Base-by-base conservation (phyloP, 2,797 vertebrate species). In the Eupleurogrammus muticus region DNA sequence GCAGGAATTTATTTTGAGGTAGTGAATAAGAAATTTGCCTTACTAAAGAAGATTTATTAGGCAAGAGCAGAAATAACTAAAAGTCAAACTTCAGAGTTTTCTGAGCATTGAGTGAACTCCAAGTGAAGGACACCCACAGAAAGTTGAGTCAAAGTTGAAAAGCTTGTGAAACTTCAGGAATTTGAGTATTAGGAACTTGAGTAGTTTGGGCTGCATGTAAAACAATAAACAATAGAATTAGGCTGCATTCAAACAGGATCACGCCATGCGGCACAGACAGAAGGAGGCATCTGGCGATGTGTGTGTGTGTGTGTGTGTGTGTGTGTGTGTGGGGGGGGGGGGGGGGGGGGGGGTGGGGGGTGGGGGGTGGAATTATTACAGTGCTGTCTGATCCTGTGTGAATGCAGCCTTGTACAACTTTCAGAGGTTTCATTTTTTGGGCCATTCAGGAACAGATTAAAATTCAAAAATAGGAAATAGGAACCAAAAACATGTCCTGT, bases 21-120 rank as follows among this genome's bases (percentile, higher is more conserved):
- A 21, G 6, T 9, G 34, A 56, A 21, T 35, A 17, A 3, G 49
- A 34, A 52, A 46, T 53, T 65, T 35, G 67, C 61, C 40, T 52
- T 57, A 51, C 44, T 20, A 17, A 20, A 57, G 46, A 44, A 53
- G 58, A 71, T 65, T 50, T 69, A 55, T 64, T 16, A 47, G 21
- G 47, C 42, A 2, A 9, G 6, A 2, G n/a, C 47, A 54, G 34
- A 44, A 19, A n/a, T 58, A 42, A 75, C 72, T 66, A 66, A 53
- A 72, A 42, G 66, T 65, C 66, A 46, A 23, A 44, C 47, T 36
- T 17, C 49, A 59, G 53, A 16, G 52, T 5, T 42, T 9, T 3
- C 5, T 0, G 55, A 8, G 49, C 20, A 20, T 53, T 59, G 1
- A n/a, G 55, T 46, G 47, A 16, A 28, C 48, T 16, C 24, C 10